Percentiles rank a stretch among this genome's conserved stretches.
Evolutionary conservation across 92 coral and sea anemone species (phyloP).

Genomic region (Umimayanthus chanpuru): DNA sequence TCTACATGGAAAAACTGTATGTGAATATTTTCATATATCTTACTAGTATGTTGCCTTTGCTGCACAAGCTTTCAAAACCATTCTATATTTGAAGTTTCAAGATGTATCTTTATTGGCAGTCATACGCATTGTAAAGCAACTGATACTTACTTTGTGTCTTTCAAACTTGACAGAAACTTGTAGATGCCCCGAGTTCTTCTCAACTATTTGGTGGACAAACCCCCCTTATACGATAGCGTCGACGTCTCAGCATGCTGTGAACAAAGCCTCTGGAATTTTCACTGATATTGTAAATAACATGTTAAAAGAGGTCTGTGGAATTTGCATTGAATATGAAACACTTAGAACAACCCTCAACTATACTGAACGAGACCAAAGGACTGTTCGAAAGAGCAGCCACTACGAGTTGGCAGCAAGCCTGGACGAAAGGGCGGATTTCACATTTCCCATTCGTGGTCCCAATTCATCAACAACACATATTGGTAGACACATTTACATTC

Average conservation of each 20-base stretch:
- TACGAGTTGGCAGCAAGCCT: constrained; percentile 32
- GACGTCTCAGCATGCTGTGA: not conserved
- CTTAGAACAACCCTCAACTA: not conserved
- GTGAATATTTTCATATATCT: too few relatives aligned
- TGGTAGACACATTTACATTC: constrained; percentile 32
- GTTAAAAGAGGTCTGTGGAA: constrained; percentile 45
- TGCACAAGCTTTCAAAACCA: too few relatives aligned
- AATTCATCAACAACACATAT: constrained; percentile 22
- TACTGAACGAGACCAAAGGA: not conserved
- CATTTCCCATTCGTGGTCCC: constrained; percentile 51
- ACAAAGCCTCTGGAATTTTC: constrained; percentile 24
- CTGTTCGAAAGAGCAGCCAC: not conserved
- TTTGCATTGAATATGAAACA: constrained; percentile 28
- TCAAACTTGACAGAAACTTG: constrained; percentile 40
- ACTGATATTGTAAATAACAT: not conserved
- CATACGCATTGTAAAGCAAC: not conserved
- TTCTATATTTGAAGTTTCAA: too few relatives aligned
- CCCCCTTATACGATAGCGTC: constrained; percentile 40
- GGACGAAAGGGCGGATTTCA: constrained; percentile 31
- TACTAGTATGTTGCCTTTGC: too few relatives aligned
- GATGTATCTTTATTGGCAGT: too few relatives aligned
- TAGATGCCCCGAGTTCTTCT: constrained; percentile 37
- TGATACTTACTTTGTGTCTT: not conserved
- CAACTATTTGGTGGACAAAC: constrained; percentile 45
- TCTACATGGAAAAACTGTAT: too few relatives aligned